These are phyloP conservation scores for Mastigias papua DNA, from an alignment of 30 jellyfish, hydroid and myxozoan genomes.

Conservation along the genomic window DNA sequence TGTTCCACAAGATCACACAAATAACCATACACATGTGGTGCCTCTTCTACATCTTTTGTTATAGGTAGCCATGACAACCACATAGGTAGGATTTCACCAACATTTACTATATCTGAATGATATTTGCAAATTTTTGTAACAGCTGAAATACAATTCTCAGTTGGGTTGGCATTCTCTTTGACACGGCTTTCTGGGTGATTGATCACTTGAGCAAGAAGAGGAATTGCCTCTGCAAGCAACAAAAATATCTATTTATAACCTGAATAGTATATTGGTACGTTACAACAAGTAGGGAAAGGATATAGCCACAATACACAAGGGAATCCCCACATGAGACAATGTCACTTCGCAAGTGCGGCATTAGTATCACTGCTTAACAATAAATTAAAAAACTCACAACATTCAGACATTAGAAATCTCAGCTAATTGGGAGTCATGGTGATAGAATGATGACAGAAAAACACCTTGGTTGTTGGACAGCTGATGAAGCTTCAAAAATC, in stretches of 20 bases:
- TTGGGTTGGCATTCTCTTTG: constrained; percentile 85
- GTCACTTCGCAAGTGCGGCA: no score
- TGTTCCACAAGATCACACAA: constrained; percentile 94
- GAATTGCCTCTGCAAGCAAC: constrained; percentile 76
- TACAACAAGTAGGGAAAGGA: no score
- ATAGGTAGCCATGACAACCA: constrained; percentile 99
- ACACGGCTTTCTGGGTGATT: constrained; percentile 88
- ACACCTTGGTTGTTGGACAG: no score
- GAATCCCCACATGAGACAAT: no score
- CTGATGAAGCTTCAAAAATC: no score
- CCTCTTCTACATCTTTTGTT: constrained; percentile 96
- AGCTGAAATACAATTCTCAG: constrained; percentile 98
- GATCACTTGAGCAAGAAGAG: constrained; percentile 90
- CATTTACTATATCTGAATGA: constrained; percentile 71
- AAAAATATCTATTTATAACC: background rate
- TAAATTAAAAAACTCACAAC: no score
- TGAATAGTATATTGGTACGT: no score
- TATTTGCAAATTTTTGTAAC: constrained; percentile 95
- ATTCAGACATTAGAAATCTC: no score
- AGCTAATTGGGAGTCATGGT: no score
- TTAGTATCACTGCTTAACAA: no score
- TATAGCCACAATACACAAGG: no score
- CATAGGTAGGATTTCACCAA: constrained; percentile 84
- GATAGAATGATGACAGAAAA: no score
- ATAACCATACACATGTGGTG: constrained; percentile 99